Base-by-base conservation (phyloP, 1,140 invertebrate genomes). In the Gryllus bimaculatus region DNA sequence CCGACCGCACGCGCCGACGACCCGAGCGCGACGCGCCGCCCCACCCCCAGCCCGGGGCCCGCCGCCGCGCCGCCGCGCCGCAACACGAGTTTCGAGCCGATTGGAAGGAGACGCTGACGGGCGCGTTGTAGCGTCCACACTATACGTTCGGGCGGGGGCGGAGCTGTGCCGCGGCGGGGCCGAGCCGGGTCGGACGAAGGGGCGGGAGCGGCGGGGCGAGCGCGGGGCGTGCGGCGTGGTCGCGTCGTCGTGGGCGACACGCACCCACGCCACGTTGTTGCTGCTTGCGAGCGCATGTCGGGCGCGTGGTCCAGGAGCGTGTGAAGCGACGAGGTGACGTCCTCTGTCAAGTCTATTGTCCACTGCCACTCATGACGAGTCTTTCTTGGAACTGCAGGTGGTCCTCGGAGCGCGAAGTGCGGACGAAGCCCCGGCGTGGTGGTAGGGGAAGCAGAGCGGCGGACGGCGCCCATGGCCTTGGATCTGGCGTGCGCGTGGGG, bases 321-420 rank as follows among this genome's bases (percentile, higher is more conserved):
- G 85, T 97, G 78, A 97, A n/a, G 87, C 76, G 95, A 96, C 81
- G 95, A 96, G 82, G 95, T 96, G 80, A 96, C 91, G 86, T 97
- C 95, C 85, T 97, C 96, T n/a, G 86, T 97, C 95, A 81, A 95
- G 82, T 97, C 95, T 82, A 96, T n/a, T 95, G 82, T 95, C 93
- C 79, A 94, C 94, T 66, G 94, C n/a, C 91, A 83, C 92, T 93
- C 85, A 93, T 89, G 90, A 91, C 73, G 89, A 91, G 85, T 91
- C 91, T 88, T 92, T 93, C 87, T n/a, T 92, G 90, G 82, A 91
- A 87, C 86, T 95, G 94, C 79, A 96, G 86, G 83, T 96, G 94
- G 85, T 96, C 95, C 86, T 96, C 94, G 8, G 93, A 95, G 81
- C 93, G 90, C 80, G 93, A 95, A 48, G 93, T 95, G 73, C 93